These are phyloP conservation scores for Podarcis cretensis DNA, from an alignment of 2,113 vertebrate genomes.

Conservation along the genomic window DNA sequence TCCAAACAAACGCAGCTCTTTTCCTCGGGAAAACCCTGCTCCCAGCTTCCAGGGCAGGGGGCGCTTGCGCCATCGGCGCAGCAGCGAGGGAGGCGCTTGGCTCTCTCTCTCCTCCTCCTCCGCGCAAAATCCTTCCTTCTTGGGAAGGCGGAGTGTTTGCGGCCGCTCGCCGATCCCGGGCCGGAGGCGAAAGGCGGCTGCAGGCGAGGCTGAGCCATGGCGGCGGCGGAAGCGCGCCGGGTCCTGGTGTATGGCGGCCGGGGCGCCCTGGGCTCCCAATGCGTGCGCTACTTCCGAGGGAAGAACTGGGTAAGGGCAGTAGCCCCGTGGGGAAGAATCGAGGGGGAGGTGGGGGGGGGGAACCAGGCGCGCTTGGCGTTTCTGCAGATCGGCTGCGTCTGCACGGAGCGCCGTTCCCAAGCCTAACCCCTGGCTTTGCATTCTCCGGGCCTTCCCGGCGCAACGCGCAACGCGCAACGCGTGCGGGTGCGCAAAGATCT, in stretches of 20 bases:
- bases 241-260: conserved; percentile 90
- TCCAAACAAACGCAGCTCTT: no score
- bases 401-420: not conserved
- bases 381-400: fast-evolving
- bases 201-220: conserved; percentile 1
- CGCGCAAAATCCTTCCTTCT: not conserved
- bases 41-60: no score
- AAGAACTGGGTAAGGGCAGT: conserved; percentile 83
- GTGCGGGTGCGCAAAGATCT: no score
- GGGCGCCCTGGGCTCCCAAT: conserved; percentile 88
- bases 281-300: conserved; percentile 85
- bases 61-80: no score
- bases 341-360: no score
- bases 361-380: no score
- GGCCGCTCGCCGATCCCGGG: not conserved
- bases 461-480: no score
- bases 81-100: not conserved
- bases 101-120: not conserved
- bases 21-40: no score
- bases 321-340: no score
- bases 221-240: conserved; percentile 70
- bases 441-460: no score
- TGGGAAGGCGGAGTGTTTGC: not conserved
- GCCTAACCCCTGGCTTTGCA: no score
- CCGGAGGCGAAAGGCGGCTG: not conserved